Evolutionary conservation across 23 tunicate species (phyloP).

Genomic region (Diplosoma virens): DNA sequence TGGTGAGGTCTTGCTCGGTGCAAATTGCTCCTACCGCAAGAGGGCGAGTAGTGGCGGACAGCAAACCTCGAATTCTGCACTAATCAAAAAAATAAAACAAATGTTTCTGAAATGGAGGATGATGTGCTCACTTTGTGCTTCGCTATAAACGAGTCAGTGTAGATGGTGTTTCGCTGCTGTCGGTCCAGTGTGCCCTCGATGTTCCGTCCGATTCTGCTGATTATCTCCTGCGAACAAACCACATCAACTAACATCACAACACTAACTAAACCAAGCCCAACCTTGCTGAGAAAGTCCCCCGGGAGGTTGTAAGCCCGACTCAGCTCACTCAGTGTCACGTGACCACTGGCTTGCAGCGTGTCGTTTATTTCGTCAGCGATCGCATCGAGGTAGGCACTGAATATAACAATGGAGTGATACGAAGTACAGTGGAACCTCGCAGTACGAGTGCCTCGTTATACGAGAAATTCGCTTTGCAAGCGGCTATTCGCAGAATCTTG

Average conservation of each 20-base stretch:
- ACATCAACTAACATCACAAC: neutral
- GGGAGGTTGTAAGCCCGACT: slow-evolving; percentile 74
- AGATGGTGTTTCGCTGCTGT: slow-evolving; percentile 48
- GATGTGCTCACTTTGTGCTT: slow-evolving; percentile 58
- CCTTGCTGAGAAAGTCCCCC: slow-evolving; percentile 62
- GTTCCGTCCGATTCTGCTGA: slow-evolving; percentile 33
- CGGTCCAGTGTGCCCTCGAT: slow-evolving; percentile 74
- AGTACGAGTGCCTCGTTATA: no score
- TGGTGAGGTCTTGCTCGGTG: neutral
- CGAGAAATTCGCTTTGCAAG: no score
- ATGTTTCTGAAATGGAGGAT: neutral
- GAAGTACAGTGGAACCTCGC: no score
- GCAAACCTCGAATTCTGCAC: slow-evolving; percentile 72
- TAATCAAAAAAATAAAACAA: neutral
- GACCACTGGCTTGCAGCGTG: slow-evolving; percentile 60
- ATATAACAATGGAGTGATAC: neutral
- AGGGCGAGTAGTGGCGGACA: slow-evolving; percentile 77
- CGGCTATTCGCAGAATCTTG: no score
- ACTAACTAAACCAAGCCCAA: neutral
- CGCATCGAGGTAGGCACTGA: slow-evolving; percentile 50
- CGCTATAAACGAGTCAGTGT: slow-evolving; percentile 72
- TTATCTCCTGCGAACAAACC: slow-evolving; percentile 33
- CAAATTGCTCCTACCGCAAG: slow-evolving; percentile 23
- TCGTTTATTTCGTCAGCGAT: slow-evolving; percentile 90
- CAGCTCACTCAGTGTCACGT: slow-evolving; percentile 60